Evolutionary conservation across 1,140 invertebrate genomes (phyloP).

Genomic region (Pseudomyrmex dendroicus): DNA sequence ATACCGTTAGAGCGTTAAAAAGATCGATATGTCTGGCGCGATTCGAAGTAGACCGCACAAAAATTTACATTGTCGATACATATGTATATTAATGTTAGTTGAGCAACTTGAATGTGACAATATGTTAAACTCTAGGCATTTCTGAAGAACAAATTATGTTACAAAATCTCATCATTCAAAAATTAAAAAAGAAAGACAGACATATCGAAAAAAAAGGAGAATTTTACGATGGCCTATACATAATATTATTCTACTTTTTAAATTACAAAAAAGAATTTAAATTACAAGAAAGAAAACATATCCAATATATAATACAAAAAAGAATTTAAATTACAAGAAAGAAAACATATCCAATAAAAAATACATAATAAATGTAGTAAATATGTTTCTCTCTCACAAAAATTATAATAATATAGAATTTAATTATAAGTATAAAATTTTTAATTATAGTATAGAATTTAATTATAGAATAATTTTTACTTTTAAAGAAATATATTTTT

Average conservation of each 20-base stretch:
- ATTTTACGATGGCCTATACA: no score
- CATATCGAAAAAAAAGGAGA: neutral
- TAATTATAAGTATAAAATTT: no score
- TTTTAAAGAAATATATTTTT: no score
- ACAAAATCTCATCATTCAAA: neutral
- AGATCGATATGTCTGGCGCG: conserved; percentile 32
- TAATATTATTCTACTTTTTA: neutral
- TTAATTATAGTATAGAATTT: no score
- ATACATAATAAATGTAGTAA: no score
- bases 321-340: no score
- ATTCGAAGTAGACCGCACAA: conserved; percentile 14
- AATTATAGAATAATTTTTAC: no score
- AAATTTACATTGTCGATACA: conserved; percentile 7
- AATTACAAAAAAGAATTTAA: neutral
- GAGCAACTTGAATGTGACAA: conserved; percentile 1
- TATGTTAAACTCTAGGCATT: no score
- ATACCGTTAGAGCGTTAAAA: conserved; percentile 64
- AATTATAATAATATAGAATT: no score
- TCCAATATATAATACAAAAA: neutral
- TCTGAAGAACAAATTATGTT: neutral
- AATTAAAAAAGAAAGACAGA: neutral
- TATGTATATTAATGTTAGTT: conserved; percentile 9
- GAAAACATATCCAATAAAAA: no score
- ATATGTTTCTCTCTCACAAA: no score
- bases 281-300: no score